Conservation (phyloP, 2,113 vertebrate species). For the Osmerus mordax region DNA sequence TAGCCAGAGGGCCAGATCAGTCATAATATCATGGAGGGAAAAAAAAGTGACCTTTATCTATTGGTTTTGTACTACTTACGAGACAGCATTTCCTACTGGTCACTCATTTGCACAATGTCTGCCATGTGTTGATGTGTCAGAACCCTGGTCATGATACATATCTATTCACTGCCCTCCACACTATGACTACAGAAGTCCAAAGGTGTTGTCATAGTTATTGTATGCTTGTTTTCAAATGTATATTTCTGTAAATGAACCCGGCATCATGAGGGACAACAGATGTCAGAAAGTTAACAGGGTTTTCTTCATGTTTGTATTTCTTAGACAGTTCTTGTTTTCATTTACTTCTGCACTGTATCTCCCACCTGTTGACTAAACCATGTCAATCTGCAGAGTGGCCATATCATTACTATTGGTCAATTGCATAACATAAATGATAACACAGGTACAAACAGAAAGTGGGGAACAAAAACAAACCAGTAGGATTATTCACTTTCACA, state of each 20-base stretch:
- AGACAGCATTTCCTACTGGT: no score
- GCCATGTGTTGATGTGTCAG: background rate
- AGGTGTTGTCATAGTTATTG: conserved; percentile 17
- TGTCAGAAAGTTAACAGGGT: background rate
- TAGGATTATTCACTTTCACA: no score
- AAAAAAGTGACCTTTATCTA: conserved; percentile 19
- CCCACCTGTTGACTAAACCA: no score
- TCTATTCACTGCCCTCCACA: conserved; percentile 21
- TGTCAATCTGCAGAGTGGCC: no score
- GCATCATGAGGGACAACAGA: background rate
- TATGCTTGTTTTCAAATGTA: background rate
- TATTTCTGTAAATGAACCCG: background rate
- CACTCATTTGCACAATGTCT: background rate
- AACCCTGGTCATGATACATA: background rate
- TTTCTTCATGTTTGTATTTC: no score
- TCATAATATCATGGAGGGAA: background rate
- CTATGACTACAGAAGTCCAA: background rate
- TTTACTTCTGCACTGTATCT: no score
- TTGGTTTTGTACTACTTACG: background rate
- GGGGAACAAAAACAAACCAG: no score
- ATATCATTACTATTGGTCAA: no score
- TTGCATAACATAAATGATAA: no score
- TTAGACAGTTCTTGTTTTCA: no score
- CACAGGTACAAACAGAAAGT: no score
- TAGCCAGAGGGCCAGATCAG: background rate